Evolutionary conservation across 1,140 invertebrate species (phyloP).

Genomic region (Drosophila trapezifrons): DNA sequence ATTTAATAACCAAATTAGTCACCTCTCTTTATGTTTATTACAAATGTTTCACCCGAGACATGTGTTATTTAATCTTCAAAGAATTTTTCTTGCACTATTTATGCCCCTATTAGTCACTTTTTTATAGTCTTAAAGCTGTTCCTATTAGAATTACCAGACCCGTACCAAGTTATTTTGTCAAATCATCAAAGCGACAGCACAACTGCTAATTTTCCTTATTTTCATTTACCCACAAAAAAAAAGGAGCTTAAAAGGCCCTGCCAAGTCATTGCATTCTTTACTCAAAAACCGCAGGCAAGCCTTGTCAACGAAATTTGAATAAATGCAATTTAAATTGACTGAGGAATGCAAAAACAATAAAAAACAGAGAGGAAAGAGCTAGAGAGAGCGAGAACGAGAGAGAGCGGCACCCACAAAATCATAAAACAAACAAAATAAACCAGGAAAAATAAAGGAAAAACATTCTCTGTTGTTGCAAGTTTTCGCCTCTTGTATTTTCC

Average conservation of each 20-base stretch:
- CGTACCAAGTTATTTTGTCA: background rate
- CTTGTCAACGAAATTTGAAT: slow-evolving; percentile 59
- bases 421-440: slow-evolving; percentile 36
- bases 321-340: slow-evolving; percentile 67
- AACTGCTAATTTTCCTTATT: slow-evolving; percentile 7
- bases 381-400: slow-evolving; percentile 1
- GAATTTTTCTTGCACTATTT: background rate
- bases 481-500: slow-evolving; percentile 31
- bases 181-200: background rate
- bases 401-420: slow-evolving; percentile 35
- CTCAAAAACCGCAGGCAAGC: slow-evolving; percentile 45
- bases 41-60: background rate
- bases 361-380: slow-evolving; percentile 1
- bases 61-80: background rate
- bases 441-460: slow-evolving; percentile 26
- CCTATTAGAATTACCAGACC: background rate
- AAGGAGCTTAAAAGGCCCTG: slow-evolving; percentile 8
- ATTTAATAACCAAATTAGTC: background rate
- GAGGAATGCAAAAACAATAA: slow-evolving; percentile 30
- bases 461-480: slow-evolving; percentile 36
- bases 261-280: slow-evolving; percentile 25
- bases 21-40: background rate
- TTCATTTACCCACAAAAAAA: slow-evolving; percentile 6
- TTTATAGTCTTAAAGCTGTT: background rate
- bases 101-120: background rate